Percentiles rank a stretch among this genome's conserved stretches.
Evolutionary conservation across 2,888 invertebrate species (phyloP).

Genomic region (Andrena fulva): DNA sequence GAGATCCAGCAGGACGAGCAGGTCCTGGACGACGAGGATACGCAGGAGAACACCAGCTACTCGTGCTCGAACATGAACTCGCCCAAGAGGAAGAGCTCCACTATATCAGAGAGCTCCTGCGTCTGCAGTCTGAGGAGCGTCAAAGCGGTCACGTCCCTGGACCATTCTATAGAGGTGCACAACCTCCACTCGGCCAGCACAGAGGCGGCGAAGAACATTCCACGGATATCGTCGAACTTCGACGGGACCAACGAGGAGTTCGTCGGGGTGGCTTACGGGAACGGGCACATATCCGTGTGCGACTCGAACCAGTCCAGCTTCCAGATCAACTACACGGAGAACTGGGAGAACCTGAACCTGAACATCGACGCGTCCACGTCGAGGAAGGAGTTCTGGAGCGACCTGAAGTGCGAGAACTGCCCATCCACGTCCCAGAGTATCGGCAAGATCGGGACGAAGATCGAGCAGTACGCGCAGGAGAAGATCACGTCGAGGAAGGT

Average conservation of each 20-base stretch:
- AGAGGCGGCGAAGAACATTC: slow-evolving; percentile 72
- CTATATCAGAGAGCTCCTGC: slow-evolving; percentile 78
- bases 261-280: slow-evolving; percentile 82
- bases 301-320: slow-evolving; percentile 81
- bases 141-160: slow-evolving; percentile 66
- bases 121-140: slow-evolving; percentile 76
- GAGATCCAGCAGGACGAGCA: slow-evolving; percentile 74
- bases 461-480: slow-evolving; percentile 77
- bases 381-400: slow-evolving; percentile 81
- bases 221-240: slow-evolving; percentile 80
- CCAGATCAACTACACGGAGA: slow-evolving; percentile 82
- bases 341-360: slow-evolving; percentile 83
- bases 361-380: slow-evolving; percentile 80
- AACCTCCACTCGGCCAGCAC: slow-evolving; percentile 59
- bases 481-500: slow-evolving; percentile 70
- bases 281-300: slow-evolving; percentile 81
- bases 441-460: slow-evolving; percentile 77
- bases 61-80: slow-evolving; percentile 82
- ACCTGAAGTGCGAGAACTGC: slow-evolving; percentile 81
- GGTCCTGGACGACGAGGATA: slow-evolving; percentile 70
- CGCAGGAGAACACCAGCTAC: slow-evolving; percentile 80
- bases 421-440: slow-evolving; percentile 76
- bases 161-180: slow-evolving; percentile 71
- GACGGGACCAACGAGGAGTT: slow-evolving; percentile 83
- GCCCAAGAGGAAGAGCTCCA: slow-evolving; percentile 74